Conservation (phyloP, 2,888 invertebrate species). For the Diarsia dahlii region DNA sequence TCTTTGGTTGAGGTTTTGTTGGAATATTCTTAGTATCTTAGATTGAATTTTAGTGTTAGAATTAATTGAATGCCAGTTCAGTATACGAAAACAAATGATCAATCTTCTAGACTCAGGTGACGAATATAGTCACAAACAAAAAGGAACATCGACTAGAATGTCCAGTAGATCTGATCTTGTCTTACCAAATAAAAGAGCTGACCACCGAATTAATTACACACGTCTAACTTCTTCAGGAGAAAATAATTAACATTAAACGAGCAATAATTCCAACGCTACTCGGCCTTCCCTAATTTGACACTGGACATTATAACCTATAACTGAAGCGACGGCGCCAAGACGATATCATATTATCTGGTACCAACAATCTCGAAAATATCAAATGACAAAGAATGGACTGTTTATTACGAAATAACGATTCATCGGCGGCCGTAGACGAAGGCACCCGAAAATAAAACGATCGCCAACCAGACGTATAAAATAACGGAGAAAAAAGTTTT, state of each 20-base stretch:
- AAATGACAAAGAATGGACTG: constrained; percentile 89
- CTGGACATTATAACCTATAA: constrained; percentile 80
- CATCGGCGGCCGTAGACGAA: constrained; percentile 78
- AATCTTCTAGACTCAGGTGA: constrained; percentile 6
- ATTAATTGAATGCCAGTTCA: constrained; percentile 27
- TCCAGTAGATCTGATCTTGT: constrained; percentile 41
- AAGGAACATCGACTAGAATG: constrained; percentile 4
- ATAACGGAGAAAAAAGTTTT: constrained; percentile 84
- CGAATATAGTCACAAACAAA: constrained; percentile 9
- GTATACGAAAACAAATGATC: constrained; percentile 9
- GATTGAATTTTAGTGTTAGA: neutral
- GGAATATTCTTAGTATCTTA: constrained; percentile 11
- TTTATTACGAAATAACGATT: constrained; percentile 89
- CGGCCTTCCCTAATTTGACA: constrained; percentile 75
- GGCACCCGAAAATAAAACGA: constrained; percentile 90
- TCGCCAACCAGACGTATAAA: constrained; percentile 82
- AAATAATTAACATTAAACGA: constrained; percentile 73
- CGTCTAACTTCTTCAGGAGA: constrained; percentile 65
- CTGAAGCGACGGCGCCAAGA: constrained; percentile 82
- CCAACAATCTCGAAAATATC: constrained; percentile 86
- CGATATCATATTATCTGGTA: constrained; percentile 80
- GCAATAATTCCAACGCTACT: constrained; percentile 71
- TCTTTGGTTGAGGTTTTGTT: constrained; percentile 15
- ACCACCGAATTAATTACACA: constrained; percentile 64
- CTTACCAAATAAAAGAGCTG: constrained; percentile 49